Percentiles rank a stretch among this genome's conserved stretches.
phyloP scores from a whole-genome alignment of 2,113 vertebrate genomes.

The Penelope pileata region DNA sequence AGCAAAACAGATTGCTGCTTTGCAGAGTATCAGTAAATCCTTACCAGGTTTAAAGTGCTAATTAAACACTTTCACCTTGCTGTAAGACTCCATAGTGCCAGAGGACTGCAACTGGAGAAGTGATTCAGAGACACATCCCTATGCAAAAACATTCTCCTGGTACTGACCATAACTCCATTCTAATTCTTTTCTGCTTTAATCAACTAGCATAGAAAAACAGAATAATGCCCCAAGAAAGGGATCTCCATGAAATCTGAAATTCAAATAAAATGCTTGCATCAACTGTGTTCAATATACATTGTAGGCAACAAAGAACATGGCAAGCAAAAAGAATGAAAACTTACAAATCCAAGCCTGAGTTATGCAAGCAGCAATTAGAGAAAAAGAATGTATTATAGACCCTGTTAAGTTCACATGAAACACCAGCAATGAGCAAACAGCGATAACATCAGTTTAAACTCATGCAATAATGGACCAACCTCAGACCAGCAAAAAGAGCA shows the following conservation, averaged over 20 bases:
- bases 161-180: not conserved
- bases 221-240: not conserved
- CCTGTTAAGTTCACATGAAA: not conserved
- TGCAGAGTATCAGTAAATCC: not conserved
- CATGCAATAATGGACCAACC: not conserved
- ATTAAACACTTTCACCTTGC: not conserved
- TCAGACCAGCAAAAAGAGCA: not conserved
- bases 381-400: not conserved
- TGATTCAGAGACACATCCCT: not conserved
- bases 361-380: not conserved
- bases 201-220: not conserved
- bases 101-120: not conserved
- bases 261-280: not conserved
- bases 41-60: not conserved
- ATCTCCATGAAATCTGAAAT: not conserved
- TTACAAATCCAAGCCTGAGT: not conserved
- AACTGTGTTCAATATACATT: accelerated
- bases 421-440: not conserved
- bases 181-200: not conserved
- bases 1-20: not conserved
- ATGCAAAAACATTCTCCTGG: not conserved
- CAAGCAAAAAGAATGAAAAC: not conserved
- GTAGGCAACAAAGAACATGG: not conserved
- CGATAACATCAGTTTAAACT: not conserved
- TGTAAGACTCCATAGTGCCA: not conserved